phyloP scores from a whole-genome alignment of 2,113 vertebrate species.

The Alligator mississippiensis region DNA sequence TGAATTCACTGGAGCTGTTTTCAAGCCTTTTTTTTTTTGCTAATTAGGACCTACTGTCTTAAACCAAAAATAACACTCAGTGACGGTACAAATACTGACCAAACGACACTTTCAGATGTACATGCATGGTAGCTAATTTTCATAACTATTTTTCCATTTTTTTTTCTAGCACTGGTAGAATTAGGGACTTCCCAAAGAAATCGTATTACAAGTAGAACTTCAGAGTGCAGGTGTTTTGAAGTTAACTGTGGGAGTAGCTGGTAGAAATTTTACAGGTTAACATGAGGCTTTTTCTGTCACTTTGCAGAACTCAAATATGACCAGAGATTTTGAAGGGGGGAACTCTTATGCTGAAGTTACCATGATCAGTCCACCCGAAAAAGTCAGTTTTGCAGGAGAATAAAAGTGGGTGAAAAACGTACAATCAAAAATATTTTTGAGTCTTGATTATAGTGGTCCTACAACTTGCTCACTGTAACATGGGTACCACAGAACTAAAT shows the following conservation, averaged over 20 bases:
- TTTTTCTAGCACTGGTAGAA: background rate
- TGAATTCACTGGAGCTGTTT: background rate
- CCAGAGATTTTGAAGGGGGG: background rate
- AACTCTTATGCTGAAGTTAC: background rate
- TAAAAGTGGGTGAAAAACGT: background rate
- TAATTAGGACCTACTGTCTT: background rate
- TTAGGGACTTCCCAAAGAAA: background rate
- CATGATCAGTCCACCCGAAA: background rate
- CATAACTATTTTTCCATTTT: slow-evolving; percentile 19
- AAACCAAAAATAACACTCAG: background rate
- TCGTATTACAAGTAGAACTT: slow-evolving; percentile 23
- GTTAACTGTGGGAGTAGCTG: slow-evolving; percentile 54
- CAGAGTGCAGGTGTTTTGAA: slow-evolving; percentile 33
- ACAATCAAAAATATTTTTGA: background rate
- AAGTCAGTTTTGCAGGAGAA: background rate
- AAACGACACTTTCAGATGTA: background rate
- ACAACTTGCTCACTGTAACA: background rate
- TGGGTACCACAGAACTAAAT: background rate
- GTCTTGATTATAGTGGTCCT: background rate
- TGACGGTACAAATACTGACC: background rate
- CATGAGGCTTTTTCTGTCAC: background rate
- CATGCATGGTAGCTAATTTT: background rate
- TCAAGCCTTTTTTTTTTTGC: background rate
- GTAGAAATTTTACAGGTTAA: slow-evolving; percentile 14
- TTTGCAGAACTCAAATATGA: slow-evolving; percentile 19